These are phyloP conservation scores for Gephyroberyx darwinii DNA, from an alignment of 2,797 vertebrate genomes.

Conservation along the genomic window DNA sequence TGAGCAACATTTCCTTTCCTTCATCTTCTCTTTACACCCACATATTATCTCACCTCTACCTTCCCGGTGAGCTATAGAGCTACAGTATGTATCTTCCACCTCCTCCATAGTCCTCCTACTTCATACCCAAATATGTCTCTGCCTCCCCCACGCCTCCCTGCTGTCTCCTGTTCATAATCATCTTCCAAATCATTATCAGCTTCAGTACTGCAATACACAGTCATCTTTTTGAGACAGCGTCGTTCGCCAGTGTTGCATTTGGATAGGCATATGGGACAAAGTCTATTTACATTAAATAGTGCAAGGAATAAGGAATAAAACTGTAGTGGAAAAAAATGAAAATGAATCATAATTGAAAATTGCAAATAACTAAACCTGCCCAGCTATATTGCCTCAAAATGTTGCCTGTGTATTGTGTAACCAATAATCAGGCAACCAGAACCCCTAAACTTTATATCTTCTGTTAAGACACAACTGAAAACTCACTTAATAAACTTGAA, in stretches of 20 bases:
- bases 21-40: slow-evolving; percentile 63
- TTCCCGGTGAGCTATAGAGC: slow-evolving; percentile 63
- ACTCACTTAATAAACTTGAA: background rate
- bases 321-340: too few species aligned
- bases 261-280: background rate
- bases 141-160: slow-evolving; percentile 54
- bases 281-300: too few species aligned
- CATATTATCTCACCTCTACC: slow-evolving; percentile 67
- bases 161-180: slow-evolving; percentile 38
- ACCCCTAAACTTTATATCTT: background rate
- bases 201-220: slow-evolving; percentile 1
- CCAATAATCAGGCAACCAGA: too few species aligned
- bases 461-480: slow-evolving; percentile 11
- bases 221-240: slow-evolving; percentile 5
- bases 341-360: too few species aligned
- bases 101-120: slow-evolving; percentile 74
- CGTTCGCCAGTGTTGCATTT: background rate
- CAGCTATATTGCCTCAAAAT: too few species aligned
- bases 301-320: too few species aligned
- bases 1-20: slow-evolving; percentile 45
- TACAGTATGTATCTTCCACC: slow-evolving; percentile 61
- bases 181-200: slow-evolving; percentile 15
- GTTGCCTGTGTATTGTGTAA: too few species aligned
- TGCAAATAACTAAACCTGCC: too few species aligned
- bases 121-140: slow-evolving; percentile 71